Conservation (phyloP, 2,113 vertebrate genomes). For the Hiodon tergisus region DNA sequence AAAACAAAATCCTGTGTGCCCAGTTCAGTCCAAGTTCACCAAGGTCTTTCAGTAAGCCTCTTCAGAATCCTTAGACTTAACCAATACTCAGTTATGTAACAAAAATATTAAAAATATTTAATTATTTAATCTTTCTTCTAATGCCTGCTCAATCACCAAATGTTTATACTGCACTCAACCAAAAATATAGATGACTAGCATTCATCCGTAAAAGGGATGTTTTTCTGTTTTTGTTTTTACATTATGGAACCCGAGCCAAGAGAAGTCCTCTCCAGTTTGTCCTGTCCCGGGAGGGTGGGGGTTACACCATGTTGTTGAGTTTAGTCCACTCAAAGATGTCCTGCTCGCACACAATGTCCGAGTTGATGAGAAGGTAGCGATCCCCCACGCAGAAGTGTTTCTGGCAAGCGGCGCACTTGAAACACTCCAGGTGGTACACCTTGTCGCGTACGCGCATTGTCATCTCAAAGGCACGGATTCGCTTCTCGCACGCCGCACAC, state of each 20-base stretch:
- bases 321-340: slow-evolving; percentile 99
- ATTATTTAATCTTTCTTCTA: too few relatives aligned
- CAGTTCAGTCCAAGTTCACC: not conserved
- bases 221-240: too few relatives aligned
- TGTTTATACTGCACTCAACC: too few relatives aligned
- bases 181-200: too few relatives aligned
- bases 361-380: slow-evolving; percentile 97
- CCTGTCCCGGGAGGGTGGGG: not conserved
- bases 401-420: slow-evolving; percentile 97
- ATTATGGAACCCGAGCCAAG: too few relatives aligned
- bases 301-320: slow-evolving; percentile 81
- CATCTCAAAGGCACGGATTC: slow-evolving; percentile 97
- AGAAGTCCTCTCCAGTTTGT: too few relatives aligned
- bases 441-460: slow-evolving; percentile 98
- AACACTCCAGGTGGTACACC: slow-evolving; percentile 97
- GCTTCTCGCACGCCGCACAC: slow-evolving; percentile 92
- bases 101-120: too few relatives aligned
- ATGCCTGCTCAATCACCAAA: too few relatives aligned
- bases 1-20: not conserved
- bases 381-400: slow-evolving; percentile 98
- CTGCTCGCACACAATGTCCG: slow-evolving; percentile 97
- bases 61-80: too few relatives aligned
- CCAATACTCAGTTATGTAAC: too few relatives aligned
- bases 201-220: not conserved
- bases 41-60: too few relatives aligned